phyloP scores from a whole-genome alignment of 2,113 vertebrate species.

The Antechinus stuartii region DNA sequence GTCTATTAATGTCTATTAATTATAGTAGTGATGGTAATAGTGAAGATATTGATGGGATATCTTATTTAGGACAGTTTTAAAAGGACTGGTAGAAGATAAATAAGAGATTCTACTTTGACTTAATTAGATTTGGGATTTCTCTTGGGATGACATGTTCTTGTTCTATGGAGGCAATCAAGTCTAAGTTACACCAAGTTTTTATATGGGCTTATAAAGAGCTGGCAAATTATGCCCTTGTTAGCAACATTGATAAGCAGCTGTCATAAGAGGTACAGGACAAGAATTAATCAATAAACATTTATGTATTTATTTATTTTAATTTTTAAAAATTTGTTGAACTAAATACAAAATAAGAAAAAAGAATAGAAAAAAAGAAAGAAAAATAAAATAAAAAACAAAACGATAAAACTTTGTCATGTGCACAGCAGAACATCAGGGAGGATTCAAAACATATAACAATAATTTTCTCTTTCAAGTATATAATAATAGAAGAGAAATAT shows the following conservation, averaged over 20 bases:
- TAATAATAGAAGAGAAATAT: too few relatives aligned
- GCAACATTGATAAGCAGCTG: neutral
- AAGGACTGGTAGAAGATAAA: neutral
- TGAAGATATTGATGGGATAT: neutral
- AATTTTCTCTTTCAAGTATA: too few relatives aligned
- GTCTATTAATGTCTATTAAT: neutral
- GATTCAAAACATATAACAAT: too few relatives aligned
- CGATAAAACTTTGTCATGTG: too few relatives aligned
- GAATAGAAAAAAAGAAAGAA: too few relatives aligned
- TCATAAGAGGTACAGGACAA: neutral
- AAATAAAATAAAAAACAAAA: too few relatives aligned
- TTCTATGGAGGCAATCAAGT: neutral
- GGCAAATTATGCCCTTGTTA: neutral
- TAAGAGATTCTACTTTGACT: neutral
- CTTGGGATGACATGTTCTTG: neutral
- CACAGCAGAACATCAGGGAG: too few relatives aligned
- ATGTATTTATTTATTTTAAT: too few relatives aligned
- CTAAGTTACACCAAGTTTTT: neutral
- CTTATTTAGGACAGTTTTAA: neutral
- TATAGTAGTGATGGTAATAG: neutral
- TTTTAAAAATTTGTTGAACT: too few relatives aligned
- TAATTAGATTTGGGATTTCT: neutral
- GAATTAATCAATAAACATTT: neutral
- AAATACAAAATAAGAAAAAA: too few relatives aligned
- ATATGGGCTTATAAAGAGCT: neutral